These are phyloP conservation scores for Allophyes oxyacanthae DNA, from an alignment of 2,888 invertebrate species.

Conservation along the genomic window DNA sequence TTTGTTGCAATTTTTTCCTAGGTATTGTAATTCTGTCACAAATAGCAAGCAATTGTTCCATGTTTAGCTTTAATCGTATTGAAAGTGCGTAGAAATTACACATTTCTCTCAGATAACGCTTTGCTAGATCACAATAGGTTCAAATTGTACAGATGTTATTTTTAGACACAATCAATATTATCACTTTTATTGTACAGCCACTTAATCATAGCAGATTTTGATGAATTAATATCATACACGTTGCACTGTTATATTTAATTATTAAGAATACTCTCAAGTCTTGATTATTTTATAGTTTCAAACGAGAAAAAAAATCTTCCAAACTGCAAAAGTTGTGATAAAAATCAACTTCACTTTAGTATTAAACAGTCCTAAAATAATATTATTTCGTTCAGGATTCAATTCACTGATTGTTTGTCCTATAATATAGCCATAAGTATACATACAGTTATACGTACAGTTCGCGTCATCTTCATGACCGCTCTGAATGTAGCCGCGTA, in stretches of 20 bases:
- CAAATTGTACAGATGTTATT: slow-evolving; percentile 32
- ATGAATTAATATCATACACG: slow-evolving; percentile 14
- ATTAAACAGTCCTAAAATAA: too few species aligned
- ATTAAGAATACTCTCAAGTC: not conserved
- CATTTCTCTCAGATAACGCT: not conserved
- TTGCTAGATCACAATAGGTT: slow-evolving; percentile 15
- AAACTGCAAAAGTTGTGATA: not conserved
- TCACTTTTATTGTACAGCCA: slow-evolving; percentile 32
- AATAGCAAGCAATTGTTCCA: slow-evolving; percentile 15
- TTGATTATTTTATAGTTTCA: not conserved
- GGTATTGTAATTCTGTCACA: too few species aligned
- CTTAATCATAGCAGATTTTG: slow-evolving; percentile 12
- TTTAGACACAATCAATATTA: slow-evolving; percentile 27
- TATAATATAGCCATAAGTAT: not conserved
- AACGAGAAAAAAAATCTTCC: not conserved
- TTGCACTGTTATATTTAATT: slow-evolving; percentile 2
- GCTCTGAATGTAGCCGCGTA: too few species aligned
- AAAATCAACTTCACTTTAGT: not conserved
- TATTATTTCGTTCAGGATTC: too few species aligned
- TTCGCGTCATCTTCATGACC: too few species aligned
- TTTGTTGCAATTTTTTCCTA: slow-evolving; percentile 15
- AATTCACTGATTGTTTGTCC: too few species aligned
- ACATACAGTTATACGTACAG: not conserved
- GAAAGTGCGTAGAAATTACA: slow-evolving; percentile 13
- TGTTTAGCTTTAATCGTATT: slow-evolving; percentile 1